These are phyloP conservation scores for Neodiprion virginianus DNA, from an alignment of 1,140 invertebrate genomes.

Conservation along the genomic window DNA sequence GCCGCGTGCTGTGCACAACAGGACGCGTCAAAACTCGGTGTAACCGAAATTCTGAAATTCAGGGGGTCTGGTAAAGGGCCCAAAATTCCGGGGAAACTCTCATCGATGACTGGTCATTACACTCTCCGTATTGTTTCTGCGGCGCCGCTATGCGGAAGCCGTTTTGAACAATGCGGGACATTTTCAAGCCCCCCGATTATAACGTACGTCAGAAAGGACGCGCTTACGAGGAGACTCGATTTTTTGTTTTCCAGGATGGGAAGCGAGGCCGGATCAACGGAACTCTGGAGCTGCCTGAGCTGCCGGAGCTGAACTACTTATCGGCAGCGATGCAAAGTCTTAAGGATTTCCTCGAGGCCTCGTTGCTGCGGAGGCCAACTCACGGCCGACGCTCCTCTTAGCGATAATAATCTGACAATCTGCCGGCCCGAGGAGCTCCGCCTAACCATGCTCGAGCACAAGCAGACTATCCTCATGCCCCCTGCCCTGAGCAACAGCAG, in stretches of 20 bases:
- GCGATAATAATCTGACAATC: not conserved
- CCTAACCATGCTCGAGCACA: conserved; percentile 47
- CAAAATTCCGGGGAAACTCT: too few species aligned
- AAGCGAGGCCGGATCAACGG: not conserved
- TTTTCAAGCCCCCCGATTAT: too few species aligned
- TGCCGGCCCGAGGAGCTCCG: not conserved
- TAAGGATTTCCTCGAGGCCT: not conserved
- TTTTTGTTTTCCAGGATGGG: not conserved
- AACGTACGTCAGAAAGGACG: too few species aligned
- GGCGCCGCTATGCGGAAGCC: too few species aligned
- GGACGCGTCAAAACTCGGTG: too few species aligned
- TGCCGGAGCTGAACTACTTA: not conserved
- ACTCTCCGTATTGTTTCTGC: too few species aligned
- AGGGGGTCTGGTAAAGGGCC: too few species aligned
- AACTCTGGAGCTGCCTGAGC: not conserved
- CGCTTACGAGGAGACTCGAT: too few species aligned
- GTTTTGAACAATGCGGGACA: too few species aligned
- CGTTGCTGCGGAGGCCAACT: not conserved
- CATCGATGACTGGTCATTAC: too few species aligned
- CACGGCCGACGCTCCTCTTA: not conserved
- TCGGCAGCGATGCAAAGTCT: not conserved
- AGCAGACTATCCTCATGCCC: conserved; percentile 69
- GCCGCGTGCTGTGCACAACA: too few species aligned
- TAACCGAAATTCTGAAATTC: too few species aligned
- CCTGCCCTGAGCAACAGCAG: conserved; percentile 81